Evolutionary conservation across 2,888 invertebrate genomes (phyloP), one percentile per base, ranked within the genome.

Genomic region (Meiosimyza decipiens): DNA sequence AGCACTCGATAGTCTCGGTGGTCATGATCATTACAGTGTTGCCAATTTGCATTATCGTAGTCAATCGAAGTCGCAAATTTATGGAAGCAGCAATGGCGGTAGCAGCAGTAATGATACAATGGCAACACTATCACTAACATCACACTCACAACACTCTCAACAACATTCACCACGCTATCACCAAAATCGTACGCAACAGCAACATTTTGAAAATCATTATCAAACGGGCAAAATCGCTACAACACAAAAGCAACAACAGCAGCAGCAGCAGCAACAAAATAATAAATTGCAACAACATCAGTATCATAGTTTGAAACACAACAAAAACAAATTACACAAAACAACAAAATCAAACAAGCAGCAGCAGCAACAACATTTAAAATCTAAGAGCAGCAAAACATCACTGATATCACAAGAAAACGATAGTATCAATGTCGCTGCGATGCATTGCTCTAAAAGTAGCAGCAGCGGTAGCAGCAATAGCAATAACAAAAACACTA

Each of bases 11-110:
- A 83, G 83, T 62, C 85, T 85, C 59, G 86, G 86, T 55, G 83
- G 83, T 63, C 77, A 85, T 22, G 85, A 86, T 75, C 84, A 82
- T 51, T 86, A 84, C 47, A 84, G 83, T 75, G 84, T 84, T 72
- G 83, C 84, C 74, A 85, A 80, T 72, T 76, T 82, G 68, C 82
- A 81, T 33, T 81, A 82, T 79, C 85, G 84, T 76, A 85, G 84
- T 65, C 85, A 84, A 54, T 85, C 86, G 5, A 85, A 85, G 75
- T 83, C 84, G 16, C 84, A 85, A 72, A 86, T 86, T 55, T 85
- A 85, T 75, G 80, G 84, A 63, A 81, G 81, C 52, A 81, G 83
- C 77, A 82, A 81, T 76, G 68, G 71, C 13, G 81, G 84, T 72
- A 80, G 81, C 47, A 79, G 81, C 71, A 75, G 74, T 57, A 79